Evolutionary conservation across 2,797 vertebrate genomes (phyloP).

Genomic region (Pogonophryne albipinna): DNA sequence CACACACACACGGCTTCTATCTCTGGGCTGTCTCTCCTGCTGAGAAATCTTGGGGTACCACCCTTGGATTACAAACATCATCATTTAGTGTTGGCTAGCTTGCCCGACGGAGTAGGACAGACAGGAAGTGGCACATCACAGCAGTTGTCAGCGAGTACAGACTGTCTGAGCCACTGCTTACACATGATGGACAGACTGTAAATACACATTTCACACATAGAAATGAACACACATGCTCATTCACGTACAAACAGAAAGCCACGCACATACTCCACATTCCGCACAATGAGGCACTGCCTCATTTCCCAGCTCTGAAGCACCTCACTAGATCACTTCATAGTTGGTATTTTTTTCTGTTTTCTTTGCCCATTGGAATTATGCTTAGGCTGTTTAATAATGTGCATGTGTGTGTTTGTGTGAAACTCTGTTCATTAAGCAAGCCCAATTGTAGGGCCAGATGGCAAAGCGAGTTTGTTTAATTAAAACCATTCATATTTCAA

Average conservation of each 20-base stretch:
- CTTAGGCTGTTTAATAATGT: constrained; percentile 72
- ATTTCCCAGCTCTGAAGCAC: constrained; percentile 59
- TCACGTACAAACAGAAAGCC: constrained; percentile 17
- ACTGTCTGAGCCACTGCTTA: constrained; percentile 19
- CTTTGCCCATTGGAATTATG: constrained; percentile 56
- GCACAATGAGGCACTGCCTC: constrained; percentile 54
- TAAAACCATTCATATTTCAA: constrained; percentile 85
- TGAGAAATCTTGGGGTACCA: constrained; percentile 68
- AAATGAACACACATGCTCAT: constrained; percentile 19
- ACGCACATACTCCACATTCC: constrained; percentile 18
- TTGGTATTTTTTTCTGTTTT: constrained; percentile 58
- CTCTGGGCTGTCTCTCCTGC: constrained; percentile 57
- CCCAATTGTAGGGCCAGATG: constrained; percentile 78
- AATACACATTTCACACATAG: constrained; percentile 7
- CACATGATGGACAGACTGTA: background rate
- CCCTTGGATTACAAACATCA: constrained; percentile 71
- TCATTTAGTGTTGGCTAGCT: constrained; percentile 64
- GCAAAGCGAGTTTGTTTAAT: constrained; percentile 82
- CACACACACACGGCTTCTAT: constrained; percentile 34
- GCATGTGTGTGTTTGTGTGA: constrained; percentile 16
- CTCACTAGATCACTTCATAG: constrained; percentile 57
- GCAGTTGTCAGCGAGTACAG: constrained; percentile 48
- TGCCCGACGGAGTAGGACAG: constrained; percentile 48
- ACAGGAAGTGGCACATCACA: constrained; percentile 50
- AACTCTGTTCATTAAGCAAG: constrained; percentile 74